These are phyloP conservation scores for Drosophila lowei DNA, from an alignment of 1,140 invertebrate genomes.

Conservation along the genomic window DNA sequence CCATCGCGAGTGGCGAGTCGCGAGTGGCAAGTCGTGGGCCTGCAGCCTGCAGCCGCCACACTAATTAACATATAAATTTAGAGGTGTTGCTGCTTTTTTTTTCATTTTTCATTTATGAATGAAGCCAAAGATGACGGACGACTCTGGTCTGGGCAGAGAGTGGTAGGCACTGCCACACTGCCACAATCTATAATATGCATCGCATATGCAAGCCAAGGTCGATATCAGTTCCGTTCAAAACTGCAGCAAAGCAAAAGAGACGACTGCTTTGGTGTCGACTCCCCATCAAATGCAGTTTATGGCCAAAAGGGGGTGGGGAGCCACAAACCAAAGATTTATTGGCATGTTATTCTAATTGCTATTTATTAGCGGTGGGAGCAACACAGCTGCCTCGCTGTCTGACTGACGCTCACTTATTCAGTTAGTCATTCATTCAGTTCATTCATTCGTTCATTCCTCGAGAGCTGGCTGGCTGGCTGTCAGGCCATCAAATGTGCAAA, in stretches of 20 bases:
- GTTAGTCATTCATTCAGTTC: slow-evolving; percentile 44
- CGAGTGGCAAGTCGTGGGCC: slow-evolving; percentile 29
- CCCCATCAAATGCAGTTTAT: slow-evolving; percentile 64
- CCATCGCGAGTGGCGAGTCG: slow-evolving; percentile 28
- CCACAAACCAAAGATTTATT: slow-evolving; percentile 57
- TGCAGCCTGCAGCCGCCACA: slow-evolving; percentile 21
- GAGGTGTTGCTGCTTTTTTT: slow-evolving; percentile 44
- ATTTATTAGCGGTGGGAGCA: slow-evolving; percentile 63
- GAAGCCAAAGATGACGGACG: slow-evolving; percentile 52
- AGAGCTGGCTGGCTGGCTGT: slow-evolving; percentile 19
- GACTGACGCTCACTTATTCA: slow-evolving; percentile 34
- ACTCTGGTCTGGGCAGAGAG: slow-evolving; percentile 13
- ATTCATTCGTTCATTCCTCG: slow-evolving; percentile 39
- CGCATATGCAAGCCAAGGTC: slow-evolving; percentile 36
- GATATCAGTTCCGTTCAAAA: slow-evolving; percentile 29
- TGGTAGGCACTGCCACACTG: slow-evolving; percentile 11
- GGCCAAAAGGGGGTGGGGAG: slow-evolving; percentile 34
- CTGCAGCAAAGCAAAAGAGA: slow-evolving; percentile 18
- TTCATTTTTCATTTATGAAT: slow-evolving; percentile 52
- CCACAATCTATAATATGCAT: slow-evolving; percentile 29
- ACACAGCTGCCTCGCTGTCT: slow-evolving; percentile 17
- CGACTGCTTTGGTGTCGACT: slow-evolving; percentile 19
- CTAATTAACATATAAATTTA: slow-evolving; percentile 72
- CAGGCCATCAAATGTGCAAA: slow-evolving; percentile 70
- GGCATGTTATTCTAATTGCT: slow-evolving; percentile 76